Evolutionary conservation across 2,113 vertebrate species (phyloP).

Genomic region (Alligator mississippiensis): DNA sequence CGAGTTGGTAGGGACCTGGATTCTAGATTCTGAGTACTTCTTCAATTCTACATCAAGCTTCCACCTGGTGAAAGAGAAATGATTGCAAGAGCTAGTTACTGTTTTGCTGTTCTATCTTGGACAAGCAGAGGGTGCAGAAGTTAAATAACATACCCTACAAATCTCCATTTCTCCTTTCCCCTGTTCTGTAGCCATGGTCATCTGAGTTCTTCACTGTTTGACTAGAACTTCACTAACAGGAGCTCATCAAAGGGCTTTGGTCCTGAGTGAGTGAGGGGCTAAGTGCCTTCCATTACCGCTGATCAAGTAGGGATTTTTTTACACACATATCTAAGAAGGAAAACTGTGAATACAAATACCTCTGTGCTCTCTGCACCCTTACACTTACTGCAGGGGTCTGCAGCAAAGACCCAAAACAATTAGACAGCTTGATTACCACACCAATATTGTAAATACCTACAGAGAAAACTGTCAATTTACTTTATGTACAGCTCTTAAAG

Average conservation of each 20-base stretch:
- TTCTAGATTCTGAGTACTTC: accelerated
- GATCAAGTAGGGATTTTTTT: not conserved
- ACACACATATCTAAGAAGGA: not conserved
- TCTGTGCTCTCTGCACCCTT: too few species aligned
- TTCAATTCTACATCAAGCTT: not conserved
- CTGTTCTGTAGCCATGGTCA: not conserved
- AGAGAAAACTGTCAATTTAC: not conserved
- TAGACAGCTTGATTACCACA: not conserved
- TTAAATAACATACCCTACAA: not conserved
- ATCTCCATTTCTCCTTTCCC: not conserved
- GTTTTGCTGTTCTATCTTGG: not conserved
- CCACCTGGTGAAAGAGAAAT: not conserved
- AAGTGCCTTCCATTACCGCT: not conserved
- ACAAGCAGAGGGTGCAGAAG: not conserved
- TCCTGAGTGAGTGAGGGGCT: not conserved
- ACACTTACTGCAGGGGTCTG: too few species aligned
- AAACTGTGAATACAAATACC: not conserved
- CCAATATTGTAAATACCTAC: not conserved
- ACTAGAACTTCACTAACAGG: not conserved
- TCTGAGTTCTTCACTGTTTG: not conserved
- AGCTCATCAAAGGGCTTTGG: not conserved
- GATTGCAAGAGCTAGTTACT: not conserved
- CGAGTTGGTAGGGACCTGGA: not conserved
- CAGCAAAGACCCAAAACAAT: not conserved
- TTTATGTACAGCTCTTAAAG: not conserved